Conservation (phyloP, 1,140 invertebrate genomes). For the Drosophila saltans region DNA sequence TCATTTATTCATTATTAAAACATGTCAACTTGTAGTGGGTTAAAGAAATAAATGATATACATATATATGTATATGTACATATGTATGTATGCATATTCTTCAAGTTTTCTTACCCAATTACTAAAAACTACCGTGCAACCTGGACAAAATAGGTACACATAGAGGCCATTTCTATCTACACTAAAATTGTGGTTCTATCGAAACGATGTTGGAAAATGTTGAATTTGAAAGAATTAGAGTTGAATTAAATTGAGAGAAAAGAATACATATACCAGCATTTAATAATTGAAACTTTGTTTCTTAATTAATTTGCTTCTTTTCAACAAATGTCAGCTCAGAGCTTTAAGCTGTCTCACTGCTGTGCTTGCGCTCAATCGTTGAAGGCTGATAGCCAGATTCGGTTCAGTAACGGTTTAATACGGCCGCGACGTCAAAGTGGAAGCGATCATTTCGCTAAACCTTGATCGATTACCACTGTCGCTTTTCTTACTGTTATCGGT, state of each 20-base stretch:
- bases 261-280: not conserved
- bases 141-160: too few species aligned
- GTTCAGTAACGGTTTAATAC: constrained; percentile 7
- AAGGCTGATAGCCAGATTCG: constrained; percentile 3
- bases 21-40: too few species aligned
- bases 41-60: too few species aligned
- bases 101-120: too few species aligned
- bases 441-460: constrained; percentile 4
- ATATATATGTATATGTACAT: not conserved
- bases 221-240: too few species aligned
- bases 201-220: too few species aligned
- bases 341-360: not conserved
- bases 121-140: too few species aligned
- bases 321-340: not conserved
- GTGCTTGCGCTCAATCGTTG: not conserved
- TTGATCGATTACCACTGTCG: constrained; percentile 19
- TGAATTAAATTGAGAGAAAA: too few species aligned
- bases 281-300: not conserved
- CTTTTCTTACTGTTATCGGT: constrained; percentile 7
- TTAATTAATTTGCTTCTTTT: not conserved
- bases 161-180: too few species aligned
- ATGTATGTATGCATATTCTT: too few species aligned
- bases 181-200: too few species aligned
- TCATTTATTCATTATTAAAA: too few species aligned
- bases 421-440: constrained; percentile 6